A percentile compares a stretch with the other conserved stretches of the same genome.
Evolutionary conservation across 2,797 vertebrate genomes (phyloP).

Genomic region (Chelon labrosus): DNA sequence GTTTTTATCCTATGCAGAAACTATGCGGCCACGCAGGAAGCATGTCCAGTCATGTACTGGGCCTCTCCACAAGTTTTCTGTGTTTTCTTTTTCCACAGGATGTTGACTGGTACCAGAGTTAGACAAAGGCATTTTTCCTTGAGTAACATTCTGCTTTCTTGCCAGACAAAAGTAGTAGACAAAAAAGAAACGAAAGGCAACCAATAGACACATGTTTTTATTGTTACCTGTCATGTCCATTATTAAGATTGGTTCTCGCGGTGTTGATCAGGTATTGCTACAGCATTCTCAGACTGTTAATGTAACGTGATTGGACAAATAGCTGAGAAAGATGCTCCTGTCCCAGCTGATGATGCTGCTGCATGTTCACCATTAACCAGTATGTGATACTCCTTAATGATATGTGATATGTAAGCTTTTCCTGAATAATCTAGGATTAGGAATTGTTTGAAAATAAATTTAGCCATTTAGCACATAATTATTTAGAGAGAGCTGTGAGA

Average conservation of each 20-base stretch:
- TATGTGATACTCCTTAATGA: background rate
- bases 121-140: slow-evolving; percentile 30
- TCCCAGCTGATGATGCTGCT: background rate
- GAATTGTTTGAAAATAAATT: slow-evolving; percentile 15
- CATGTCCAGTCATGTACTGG: slow-evolving; percentile 17
- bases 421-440: slow-evolving; percentile 4
- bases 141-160: slow-evolving; percentile 11
- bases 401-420: background rate
- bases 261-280: background rate
- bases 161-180: too few relatives aligned
- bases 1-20: slow-evolving; percentile 22
- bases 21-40: slow-evolving; percentile 2
- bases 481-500: slow-evolving; percentile 25
- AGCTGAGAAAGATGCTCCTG: background rate
- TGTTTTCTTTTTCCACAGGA: slow-evolving; percentile 12
- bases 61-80: slow-evolving; percentile 26
- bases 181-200: background rate
- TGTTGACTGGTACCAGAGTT: slow-evolving; percentile 28
- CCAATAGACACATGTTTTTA: background rate
- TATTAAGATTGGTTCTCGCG: background rate
- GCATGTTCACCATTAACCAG: background rate
- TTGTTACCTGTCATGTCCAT: background rate
- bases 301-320: background rate
- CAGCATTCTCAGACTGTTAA: background rate
- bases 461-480: slow-evolving; percentile 6